Evolutionary conservation across 2,888 invertebrate genomes (phyloP).

Genomic region (Drosophila maculinotata): DNA sequence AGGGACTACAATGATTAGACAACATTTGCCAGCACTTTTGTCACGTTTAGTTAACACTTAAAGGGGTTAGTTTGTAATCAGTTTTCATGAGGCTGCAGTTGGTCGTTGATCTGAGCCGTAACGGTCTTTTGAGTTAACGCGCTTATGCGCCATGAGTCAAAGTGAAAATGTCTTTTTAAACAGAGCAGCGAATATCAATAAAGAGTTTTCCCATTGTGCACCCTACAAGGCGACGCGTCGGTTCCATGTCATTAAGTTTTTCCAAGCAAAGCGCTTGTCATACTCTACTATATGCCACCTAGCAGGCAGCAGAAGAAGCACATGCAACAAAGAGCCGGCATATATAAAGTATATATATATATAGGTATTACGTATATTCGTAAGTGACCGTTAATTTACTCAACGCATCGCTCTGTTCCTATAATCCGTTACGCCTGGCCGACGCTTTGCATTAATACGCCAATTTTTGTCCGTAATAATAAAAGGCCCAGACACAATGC

Average conservation of each 20-base stretch:
- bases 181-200: constrained; percentile 29
- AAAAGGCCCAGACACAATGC: constrained; percentile 47
- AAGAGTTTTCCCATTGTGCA: constrained; percentile 25
- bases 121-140: constrained; percentile 57
- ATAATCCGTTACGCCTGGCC: constrained; percentile 74
- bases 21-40: constrained; percentile 61
- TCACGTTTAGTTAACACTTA: constrained; percentile 67
- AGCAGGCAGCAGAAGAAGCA: constrained; percentile 8
- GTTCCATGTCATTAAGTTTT: constrained; percentile 73
- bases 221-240: constrained; percentile 39
- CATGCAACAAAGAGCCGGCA: constrained; percentile 55
- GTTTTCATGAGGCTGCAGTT: constrained; percentile 60
- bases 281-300: constrained; percentile 36
- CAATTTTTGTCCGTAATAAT: constrained; percentile 56
- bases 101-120: constrained; percentile 22
- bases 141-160: constrained; percentile 49
- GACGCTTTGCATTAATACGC: constrained; percentile 69
- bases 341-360: constrained; percentile 12
- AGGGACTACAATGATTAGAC: constrained; percentile 60
- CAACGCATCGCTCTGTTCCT: constrained; percentile 43
- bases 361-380: constrained; percentile 13
- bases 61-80: constrained; percentile 39
- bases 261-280: constrained; percentile 61
- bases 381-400: constrained; percentile 74
- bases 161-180: constrained; percentile 23